Percentiles rank a stretch among this genome's conserved stretches.
phyloP scores from a whole-genome alignment of 35 echinoderm and acorn worm species.

The Diadema setosum region DNA sequence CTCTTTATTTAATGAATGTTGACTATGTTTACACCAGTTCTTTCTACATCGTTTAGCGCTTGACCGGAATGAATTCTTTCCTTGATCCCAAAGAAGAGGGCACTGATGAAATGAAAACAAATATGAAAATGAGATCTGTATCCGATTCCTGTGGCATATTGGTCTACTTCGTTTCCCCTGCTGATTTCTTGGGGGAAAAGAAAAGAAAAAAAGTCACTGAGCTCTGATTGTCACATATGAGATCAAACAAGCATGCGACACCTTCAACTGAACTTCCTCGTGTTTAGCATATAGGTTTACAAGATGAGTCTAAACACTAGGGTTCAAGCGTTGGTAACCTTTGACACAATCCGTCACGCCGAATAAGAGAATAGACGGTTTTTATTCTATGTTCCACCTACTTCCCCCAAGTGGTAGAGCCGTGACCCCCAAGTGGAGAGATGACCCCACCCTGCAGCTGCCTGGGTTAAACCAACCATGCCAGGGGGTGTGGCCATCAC shows the following conservation, averaged over 20 bases:
- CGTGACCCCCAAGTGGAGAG: not conserved
- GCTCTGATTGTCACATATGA: too few relatives aligned
- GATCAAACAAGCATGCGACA: too few relatives aligned
- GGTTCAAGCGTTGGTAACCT: not conserved
- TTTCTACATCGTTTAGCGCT: too few relatives aligned
- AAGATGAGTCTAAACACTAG: not conserved
- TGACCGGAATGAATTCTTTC: too few relatives aligned
- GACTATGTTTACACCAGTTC: too few relatives aligned
- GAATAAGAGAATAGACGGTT: too few relatives aligned
- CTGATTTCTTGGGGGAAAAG: too few relatives aligned
- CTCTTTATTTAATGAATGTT: too few relatives aligned
- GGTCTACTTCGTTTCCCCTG: not conserved
- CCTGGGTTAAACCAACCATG: not conserved
- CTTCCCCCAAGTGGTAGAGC: not conserved
- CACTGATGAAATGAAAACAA: not conserved
- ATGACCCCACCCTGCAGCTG: not conserved
- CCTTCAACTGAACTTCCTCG: too few relatives aligned
- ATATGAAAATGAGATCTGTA: not conserved
- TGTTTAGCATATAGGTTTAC: too few relatives aligned
- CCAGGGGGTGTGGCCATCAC: not conserved
- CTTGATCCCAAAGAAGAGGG: not conserved
- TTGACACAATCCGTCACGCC: not conserved
- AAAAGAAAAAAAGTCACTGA: too few relatives aligned
- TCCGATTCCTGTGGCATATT: not conserved
- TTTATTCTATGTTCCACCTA: not conserved